These are phyloP conservation scores for Drosophila cognata DNA, from an alignment of 2,888 invertebrate genomes.

Conservation along the genomic window DNA sequence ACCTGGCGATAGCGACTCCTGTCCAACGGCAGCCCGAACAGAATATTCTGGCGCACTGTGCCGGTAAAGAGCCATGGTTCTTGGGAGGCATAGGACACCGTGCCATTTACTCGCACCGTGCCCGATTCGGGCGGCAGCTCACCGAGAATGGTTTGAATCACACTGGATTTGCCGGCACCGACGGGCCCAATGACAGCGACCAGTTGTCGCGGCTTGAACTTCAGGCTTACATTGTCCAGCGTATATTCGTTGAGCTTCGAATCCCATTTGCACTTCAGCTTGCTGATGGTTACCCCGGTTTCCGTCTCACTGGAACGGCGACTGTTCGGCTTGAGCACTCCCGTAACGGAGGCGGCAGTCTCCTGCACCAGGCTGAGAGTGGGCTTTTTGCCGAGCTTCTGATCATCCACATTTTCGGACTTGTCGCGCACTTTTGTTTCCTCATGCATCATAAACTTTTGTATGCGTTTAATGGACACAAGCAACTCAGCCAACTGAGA, in stretches of 20 bases:
- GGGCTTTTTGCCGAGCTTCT: conserved; percentile 50
- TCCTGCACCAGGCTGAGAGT: conserved; percentile 65
- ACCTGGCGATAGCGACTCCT: conserved; percentile 87
- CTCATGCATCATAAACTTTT: conserved; percentile 88
- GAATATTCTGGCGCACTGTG: conserved; percentile 88
- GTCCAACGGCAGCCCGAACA: conserved; percentile 87
- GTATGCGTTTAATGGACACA: conserved; percentile 87
- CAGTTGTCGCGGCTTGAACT: conserved; percentile 87
- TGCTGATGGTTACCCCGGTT: conserved; percentile 86
- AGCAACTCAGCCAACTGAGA: conserved; percentile 86
- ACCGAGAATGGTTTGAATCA: conserved; percentile 86
- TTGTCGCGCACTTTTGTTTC: conserved; percentile 86
- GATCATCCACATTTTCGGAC: conserved; percentile 69
- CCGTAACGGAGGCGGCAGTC: conserved; percentile 59
- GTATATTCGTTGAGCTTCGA: conserved; percentile 87
- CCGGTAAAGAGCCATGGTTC: conserved; percentile 94
- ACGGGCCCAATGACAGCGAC: conserved; percentile 91
- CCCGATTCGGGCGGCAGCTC: conserved; percentile 86
- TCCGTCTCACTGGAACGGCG: conserved; percentile 70
- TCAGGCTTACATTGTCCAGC: conserved; percentile 88
- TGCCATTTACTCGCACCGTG: conserved; percentile 87
- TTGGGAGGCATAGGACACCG: conserved; percentile 91
- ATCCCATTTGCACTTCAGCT: conserved; percentile 90
- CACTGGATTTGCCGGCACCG: conserved; percentile 88
- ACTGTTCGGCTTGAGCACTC: conserved; percentile 67